phyloP scores from a whole-genome alignment of 2,113 vertebrate species.

The Mungos mungo region DNA sequence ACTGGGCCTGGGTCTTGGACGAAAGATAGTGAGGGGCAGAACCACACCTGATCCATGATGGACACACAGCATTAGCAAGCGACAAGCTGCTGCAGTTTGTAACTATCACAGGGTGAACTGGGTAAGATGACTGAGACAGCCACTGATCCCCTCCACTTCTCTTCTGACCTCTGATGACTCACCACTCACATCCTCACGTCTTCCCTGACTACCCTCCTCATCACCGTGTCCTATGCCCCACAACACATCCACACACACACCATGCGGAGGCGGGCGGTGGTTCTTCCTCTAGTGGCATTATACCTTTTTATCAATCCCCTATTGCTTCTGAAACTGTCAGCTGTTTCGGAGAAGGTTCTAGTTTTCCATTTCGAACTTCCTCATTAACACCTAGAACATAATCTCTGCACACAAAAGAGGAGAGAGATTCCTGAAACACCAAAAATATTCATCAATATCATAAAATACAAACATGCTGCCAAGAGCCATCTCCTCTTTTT shows the following conservation, averaged over 20 bases:
- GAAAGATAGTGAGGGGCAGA: not conserved
- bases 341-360: not conserved
- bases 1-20: not conserved
- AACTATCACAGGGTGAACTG: not conserved
- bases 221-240: fast-evolving
- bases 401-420: not conserved
- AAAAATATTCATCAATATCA: conserved; percentile 1
- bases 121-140: not conserved
- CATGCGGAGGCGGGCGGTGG: too few relatives aligned
- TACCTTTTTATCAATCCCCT: not conserved
- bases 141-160: not conserved
- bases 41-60: not conserved
- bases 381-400: not conserved
- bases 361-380: not conserved
- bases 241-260: not conserved
- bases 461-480: not conserved
- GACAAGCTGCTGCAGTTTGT: not conserved
- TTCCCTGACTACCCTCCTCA: not conserved
- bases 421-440: not conserved
- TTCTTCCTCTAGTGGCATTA: not conserved
- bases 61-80: not conserved
- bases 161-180: not conserved
- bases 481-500: not conserved
- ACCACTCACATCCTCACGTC: not conserved
- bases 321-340: not conserved